Base-by-base conservation (phyloP, 2,888 invertebrate genomes). In the Amiota communis region DNA sequence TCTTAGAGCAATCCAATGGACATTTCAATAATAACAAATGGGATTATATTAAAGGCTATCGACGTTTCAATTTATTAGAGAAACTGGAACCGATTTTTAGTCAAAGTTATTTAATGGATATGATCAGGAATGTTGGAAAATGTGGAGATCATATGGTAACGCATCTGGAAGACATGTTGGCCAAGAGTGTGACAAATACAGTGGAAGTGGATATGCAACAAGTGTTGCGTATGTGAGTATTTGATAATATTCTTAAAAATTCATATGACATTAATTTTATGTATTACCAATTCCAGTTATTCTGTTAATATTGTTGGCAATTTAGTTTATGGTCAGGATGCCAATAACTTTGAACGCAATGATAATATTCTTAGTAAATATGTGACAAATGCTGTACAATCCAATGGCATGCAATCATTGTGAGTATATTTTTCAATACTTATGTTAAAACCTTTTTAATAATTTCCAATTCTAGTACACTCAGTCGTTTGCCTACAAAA, bases 51-150 rank as follows among this genome's bases (percentile, higher is more conserved):
- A 75, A 80, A 15, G 85, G 86, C 23, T 86, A 91, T 53, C 91
- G 91, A 73, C 94, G 94, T 92, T 93, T 91, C 85, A 91, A 90
- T 75, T 86, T 94, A 53, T 90, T 94, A 20, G 83, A 91, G 8
- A 93, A 93, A 80, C 88, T 95, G 81, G 92, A 93, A 1, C 93
- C 94, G 0, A 91, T 92, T 0, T 95, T 94, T 81, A 92, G 93
- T 1, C 90, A 92, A 0, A 92, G 91, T 11, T 93, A 93, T 81
- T 86, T 94, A 68, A 92, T 92, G 81, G 91, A 88, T 4, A 93
- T 94, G 92, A 93, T 92, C 80, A 90, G 90, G 0, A 91, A 92
- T 12, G 91, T 93, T n/a, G 90, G 92, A 64, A 89, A 91, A 48
- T 92, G 93, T 71, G 92, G 92, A 0, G 87, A 91, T 36, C 89